Conservation (phyloP, 2,888 invertebrate genomes). For the Drosophila limbata region DNA sequence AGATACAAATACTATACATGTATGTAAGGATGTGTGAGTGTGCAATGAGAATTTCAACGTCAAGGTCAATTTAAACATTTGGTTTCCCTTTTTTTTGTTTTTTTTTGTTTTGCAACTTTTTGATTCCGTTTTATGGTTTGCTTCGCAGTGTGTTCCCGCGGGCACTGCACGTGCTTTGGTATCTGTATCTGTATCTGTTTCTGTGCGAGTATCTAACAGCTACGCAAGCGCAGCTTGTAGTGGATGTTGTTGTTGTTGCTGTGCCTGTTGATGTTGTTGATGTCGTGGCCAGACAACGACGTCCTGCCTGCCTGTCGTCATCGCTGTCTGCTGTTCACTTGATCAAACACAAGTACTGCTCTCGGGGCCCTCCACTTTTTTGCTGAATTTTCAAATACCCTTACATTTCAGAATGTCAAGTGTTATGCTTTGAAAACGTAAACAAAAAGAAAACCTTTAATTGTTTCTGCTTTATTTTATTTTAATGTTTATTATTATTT, state of each 20-base stretch:
- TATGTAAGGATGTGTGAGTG: constrained; percentile 30
- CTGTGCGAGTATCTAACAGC: constrained; percentile 62
- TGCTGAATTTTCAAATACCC: constrained; percentile 14
- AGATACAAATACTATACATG: constrained; percentile 18
- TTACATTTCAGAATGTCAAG: not conserved
- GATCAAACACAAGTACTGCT: constrained; percentile 70
- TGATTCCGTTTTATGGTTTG: constrained; percentile 38
- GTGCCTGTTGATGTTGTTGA: constrained; percentile 30
- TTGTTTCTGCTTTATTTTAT: no score
- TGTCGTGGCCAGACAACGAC: constrained; percentile 54
- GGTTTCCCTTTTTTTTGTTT: constrained; percentile 54
- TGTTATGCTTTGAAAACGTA: not conserved
- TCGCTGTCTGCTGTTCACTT: constrained; percentile 70
- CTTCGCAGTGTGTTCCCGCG: constrained; percentile 40
- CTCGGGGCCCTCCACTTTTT: constrained; percentile 11
- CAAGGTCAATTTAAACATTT: constrained; percentile 80
- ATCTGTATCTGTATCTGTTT: constrained; percentile 34
- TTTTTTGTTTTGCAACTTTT: constrained; percentile 34
- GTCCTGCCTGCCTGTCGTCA: constrained; percentile 40
- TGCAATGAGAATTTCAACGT: constrained; percentile 82
- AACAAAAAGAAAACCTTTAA: no score
- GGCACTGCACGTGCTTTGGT: constrained; percentile 65
- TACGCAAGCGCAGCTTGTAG: constrained; percentile 65
- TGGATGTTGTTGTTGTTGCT: constrained; percentile 27
- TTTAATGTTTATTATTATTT: no score